phyloP scores from a whole-genome alignment of 1,140 invertebrate species.

The Pinna nobilis region DNA sequence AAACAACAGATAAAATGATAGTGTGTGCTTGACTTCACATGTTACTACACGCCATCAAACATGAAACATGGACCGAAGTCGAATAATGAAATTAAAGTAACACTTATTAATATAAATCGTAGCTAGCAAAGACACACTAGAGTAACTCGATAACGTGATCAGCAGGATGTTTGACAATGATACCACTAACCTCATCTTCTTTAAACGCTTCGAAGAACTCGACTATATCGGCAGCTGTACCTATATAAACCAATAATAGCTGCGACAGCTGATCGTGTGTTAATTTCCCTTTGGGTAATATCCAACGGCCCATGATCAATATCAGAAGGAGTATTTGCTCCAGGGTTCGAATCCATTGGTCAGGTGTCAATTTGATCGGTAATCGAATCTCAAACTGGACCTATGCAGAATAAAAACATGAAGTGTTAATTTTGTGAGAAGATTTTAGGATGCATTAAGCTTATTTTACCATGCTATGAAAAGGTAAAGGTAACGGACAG shows the following conservation, averaged over 20 bases:
- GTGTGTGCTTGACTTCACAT: no score
- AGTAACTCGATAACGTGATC: no score
- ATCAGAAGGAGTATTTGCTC: conserved; percentile 93
- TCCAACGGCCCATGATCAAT: conserved; percentile 89
- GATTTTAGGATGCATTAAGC: not conserved
- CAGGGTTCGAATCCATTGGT: conserved; percentile 86
- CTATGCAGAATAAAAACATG: conserved; percentile 27
- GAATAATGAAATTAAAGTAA: no score
- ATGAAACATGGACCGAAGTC: no score
- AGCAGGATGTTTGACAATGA: no score
- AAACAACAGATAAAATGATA: no score
- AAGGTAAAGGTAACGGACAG: no score
- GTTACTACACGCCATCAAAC: no score
- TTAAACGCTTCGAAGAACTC: conserved; percentile 95
- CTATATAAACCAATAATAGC: conserved; percentile 84
- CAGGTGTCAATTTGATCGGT: conserved; percentile 55
- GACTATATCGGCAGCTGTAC: conserved; percentile 93
- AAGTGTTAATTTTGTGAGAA: not conserved
- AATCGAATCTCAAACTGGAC: conserved; percentile 61
- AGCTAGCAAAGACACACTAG: no score
- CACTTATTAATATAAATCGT: no score
- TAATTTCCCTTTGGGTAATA: conserved; percentile 89
- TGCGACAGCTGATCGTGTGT: conserved; percentile 94
- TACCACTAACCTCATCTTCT: conserved; percentile 70
- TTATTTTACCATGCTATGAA: not conserved